Evolutionary conservation across 2,797 vertebrate species (phyloP).

Genomic region (Rhadinocentrus ornatus): DNA sequence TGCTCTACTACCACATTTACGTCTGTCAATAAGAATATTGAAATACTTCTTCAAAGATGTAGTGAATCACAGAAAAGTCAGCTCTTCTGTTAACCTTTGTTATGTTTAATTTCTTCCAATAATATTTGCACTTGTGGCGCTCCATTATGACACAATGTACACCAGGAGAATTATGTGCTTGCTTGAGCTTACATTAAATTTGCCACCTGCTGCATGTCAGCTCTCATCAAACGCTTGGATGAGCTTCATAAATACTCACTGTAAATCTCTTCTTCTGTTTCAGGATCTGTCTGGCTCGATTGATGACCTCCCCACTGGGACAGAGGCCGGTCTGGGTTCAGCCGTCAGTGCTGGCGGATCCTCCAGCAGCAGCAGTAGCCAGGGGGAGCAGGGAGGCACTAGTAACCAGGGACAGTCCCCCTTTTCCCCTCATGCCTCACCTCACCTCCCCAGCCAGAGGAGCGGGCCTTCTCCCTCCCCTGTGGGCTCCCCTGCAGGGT

Average conservation of each 20-base stretch:
- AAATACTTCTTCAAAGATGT: slow-evolving; percentile 13
- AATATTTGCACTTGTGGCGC: slow-evolving; percentile 2
- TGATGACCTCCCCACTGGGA: slow-evolving; percentile 95
- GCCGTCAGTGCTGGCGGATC: slow-evolving; percentile 87
- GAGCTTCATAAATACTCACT: slow-evolving; percentile 52
- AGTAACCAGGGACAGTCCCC: slow-evolving; percentile 93
- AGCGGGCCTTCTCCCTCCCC: slow-evolving; percentile 93
- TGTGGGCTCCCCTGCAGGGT: slow-evolving; percentile 92
- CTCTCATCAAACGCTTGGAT: slow-evolving; percentile 48
- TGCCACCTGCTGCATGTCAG: slow-evolving; percentile 51
- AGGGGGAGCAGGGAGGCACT: slow-evolving; percentile 86
- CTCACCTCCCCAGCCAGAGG: slow-evolving; percentile 90
- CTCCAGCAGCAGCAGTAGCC: slow-evolving; percentile 83
- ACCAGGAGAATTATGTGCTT: slow-evolving; percentile 13
- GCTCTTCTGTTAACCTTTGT: neutral
- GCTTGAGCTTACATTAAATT: slow-evolving; percentile 38
- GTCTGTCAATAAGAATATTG: slow-evolving; percentile 21
- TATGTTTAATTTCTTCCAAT: slow-evolving; percentile 7
- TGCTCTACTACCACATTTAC: slow-evolving; percentile 25
- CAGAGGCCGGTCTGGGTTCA: slow-evolving; percentile 90
- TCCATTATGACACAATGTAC: slow-evolving; percentile 25
- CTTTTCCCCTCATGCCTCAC: slow-evolving; percentile 93
- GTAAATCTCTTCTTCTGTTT: slow-evolving; percentile 48
- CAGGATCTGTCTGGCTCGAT: slow-evolving; percentile 97
- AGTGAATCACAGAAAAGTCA: slow-evolving; percentile 23